Base-by-base conservation (phyloP, 2,797 vertebrate species). In the Dromococcyx pavoninus region DNA sequence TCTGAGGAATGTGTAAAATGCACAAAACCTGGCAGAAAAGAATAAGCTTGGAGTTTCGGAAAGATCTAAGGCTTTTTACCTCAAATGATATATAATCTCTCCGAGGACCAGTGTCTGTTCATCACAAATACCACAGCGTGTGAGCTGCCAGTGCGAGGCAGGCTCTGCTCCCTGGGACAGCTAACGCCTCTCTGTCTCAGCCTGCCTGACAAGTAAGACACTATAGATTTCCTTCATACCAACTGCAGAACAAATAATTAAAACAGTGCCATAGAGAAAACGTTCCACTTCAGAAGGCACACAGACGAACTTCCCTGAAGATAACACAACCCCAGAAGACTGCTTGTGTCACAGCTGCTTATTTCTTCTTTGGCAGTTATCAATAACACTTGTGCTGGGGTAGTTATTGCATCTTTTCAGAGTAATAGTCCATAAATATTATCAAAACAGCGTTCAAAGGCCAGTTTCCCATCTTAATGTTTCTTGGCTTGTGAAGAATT, bases 401-500 rank as follows among this genome's bases (percentile, higher is more conserved):
- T 60, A 54, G 27, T 41, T 92, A 13, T 81, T 62, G 65, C 35
- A 74, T 66, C 69, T 80, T 65, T 46, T 67, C 1, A 2, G 44
- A 85, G 67, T 39, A 67, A 71, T 17, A 74, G 27, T 64, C 37
- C 74, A 65, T n/a, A 65, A 61, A 35, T 74, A 62, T 41, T 60
- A 78, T 71, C 84, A 77, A 50, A 83, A 48, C 43, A 62, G 72
- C 48, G 87, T 72, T 76, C 53, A 57, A 87, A 89, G 53, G 74
- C 60, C 73, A 71, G 24, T 74, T 95, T 72, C 57, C 60, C 60
- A 28, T 82, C 28, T 27, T 51, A 23, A 53, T 75, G 44, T 54
- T 88, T 92, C 67, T 95, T 92, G 92, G 75, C 86, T 77, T 79
- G 75, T 35, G 65, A 95, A 77, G 33, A 60, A 71, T 13, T 66